A percentile compares a stretch with the other conserved stretches of the same genome.
phyloP scores from a whole-genome alignment of 2,797 vertebrate species.

The Cryptoblepharus egeriae region DNA sequence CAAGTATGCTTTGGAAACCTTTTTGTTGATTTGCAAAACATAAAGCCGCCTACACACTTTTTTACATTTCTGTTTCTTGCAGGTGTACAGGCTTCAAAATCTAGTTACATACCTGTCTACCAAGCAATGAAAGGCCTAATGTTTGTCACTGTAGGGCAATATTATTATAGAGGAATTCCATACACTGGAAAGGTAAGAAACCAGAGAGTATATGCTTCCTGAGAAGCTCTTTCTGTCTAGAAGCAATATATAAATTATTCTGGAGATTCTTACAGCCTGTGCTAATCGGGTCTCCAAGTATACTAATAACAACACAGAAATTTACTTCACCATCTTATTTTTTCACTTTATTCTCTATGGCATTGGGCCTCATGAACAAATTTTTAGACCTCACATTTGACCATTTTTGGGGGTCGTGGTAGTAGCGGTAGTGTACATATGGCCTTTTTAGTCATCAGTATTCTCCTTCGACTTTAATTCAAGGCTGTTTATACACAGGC shows the following conservation, averaged over 20 bases:
- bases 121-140: background rate
- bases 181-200: conserved; percentile 38
- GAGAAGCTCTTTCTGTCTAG: too few relatives aligned
- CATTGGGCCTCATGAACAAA: too few relatives aligned
- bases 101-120: conserved; percentile 4
- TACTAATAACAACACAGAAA: too few relatives aligned
- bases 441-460: too few relatives aligned
- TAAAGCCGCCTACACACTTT: background rate
- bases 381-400: too few relatives aligned
- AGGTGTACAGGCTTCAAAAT: conserved; percentile 31
- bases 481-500: too few relatives aligned
- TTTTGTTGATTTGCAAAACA: background rate
- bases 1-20: background rate
- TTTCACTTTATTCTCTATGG: too few relatives aligned
- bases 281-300: too few relatives aligned
- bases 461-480: too few relatives aligned
- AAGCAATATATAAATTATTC: background rate
- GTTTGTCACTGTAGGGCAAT: background rate
- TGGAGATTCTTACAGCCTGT: background rate
- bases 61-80: background rate
- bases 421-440: too few relatives aligned
- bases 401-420: too few relatives aligned
- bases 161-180: conserved; percentile 36
- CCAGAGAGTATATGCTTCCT: background rate
- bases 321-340: too few relatives aligned